These are phyloP conservation scores for Tridacna gigas DNA, from an alignment of 2,888 invertebrate genomes.

Conservation along the genomic window DNA sequence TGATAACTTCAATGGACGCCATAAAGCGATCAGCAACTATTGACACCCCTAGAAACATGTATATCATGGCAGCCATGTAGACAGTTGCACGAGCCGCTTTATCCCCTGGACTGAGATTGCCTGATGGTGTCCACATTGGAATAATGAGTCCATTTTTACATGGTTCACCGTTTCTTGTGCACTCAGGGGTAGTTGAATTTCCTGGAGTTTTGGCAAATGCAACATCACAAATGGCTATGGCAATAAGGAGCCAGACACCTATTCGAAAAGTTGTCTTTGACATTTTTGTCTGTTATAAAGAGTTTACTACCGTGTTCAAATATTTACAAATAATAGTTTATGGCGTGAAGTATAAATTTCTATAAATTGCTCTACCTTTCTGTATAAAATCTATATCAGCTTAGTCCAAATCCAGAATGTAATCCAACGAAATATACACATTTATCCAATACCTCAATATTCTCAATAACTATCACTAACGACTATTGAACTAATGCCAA, in stretches of 20 bases:
- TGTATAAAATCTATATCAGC: background rate
- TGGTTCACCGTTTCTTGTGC: slow-evolving; percentile 63
- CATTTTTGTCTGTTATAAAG: slow-evolving; percentile 14
- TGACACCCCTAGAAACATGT: slow-evolving; percentile 99
- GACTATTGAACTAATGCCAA: background rate
- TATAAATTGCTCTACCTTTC: background rate
- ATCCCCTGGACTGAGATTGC: slow-evolving; percentile 87
- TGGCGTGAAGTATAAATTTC: no score
- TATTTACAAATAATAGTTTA: no score
- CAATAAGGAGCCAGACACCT: slow-evolving; percentile 37
- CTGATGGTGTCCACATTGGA: slow-evolving; percentile 94
- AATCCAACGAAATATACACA: background rate
- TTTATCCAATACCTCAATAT: background rate
- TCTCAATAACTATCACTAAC: background rate
- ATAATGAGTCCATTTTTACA: slow-evolving; percentile 95
- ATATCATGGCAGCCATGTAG: slow-evolving; percentile 95
- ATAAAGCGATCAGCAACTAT: slow-evolving; percentile 99
- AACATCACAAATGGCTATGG: slow-evolving; percentile 40
- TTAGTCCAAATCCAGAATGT: background rate
- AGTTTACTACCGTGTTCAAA: background rate
- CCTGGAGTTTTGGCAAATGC: slow-evolving; percentile 6
- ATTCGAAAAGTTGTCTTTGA: slow-evolving; percentile 5
- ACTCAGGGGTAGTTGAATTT: slow-evolving; percentile 31
- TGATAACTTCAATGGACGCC: slow-evolving; percentile 99
- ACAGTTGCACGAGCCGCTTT: slow-evolving; percentile 93